phyloP scores from a whole-genome alignment of 2,113 vertebrate genomes.

The Delphinus delphis region DNA sequence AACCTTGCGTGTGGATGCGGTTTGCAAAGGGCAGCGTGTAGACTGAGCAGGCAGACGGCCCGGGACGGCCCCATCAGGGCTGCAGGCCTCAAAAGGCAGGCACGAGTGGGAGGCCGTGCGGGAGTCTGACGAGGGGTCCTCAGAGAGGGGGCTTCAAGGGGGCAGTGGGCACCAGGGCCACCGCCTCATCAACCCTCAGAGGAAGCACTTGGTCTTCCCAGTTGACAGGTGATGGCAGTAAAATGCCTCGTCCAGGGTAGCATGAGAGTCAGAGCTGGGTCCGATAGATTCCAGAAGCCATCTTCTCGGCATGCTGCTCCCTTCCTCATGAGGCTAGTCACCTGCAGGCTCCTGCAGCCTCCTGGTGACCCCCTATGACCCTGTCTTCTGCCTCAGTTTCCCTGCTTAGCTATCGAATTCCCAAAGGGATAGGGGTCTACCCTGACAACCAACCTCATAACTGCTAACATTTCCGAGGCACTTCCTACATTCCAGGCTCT shows the following conservation, averaged over 20 bases:
- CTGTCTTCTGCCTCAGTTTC: background rate
- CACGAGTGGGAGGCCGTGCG: background rate
- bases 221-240: no score
- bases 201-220: background rate
- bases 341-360: background rate
- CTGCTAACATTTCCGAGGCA: background rate
- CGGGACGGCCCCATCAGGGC: no score
- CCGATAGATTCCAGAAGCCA: background rate
- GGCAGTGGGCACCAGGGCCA: background rate
- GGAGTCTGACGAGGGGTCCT: fast-evolving
- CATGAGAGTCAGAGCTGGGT: background rate
- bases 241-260: background rate
- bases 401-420: background rate
- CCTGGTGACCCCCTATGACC: background rate
- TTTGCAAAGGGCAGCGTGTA: fast-evolving
- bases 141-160: background rate
- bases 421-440: background rate
- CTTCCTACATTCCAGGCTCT: background rate
- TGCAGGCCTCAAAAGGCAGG: background rate
- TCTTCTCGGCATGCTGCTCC: fast-evolving
- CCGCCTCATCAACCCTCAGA: background rate
- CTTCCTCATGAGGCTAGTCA: background rate
- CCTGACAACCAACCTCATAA: no score
- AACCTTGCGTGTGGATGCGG: fast-evolving
- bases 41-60: background rate